Evolutionary conservation across 2,797 vertebrate genomes (phyloP).

Genomic region (Tokudaia tokunoshimensis): DNA sequence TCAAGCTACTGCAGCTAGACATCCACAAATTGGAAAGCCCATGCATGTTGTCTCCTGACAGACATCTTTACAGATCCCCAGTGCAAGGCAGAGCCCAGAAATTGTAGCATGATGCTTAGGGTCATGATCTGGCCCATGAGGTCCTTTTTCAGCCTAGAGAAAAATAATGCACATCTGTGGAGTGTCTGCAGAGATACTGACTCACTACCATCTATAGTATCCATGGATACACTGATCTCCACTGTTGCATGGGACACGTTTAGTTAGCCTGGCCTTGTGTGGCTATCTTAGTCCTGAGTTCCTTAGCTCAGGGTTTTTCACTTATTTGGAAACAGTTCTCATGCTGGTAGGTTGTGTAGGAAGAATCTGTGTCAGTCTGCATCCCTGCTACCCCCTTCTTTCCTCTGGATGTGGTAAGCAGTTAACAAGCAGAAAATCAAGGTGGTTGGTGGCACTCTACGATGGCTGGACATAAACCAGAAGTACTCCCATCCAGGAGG

Average conservation of each 20-base stretch:
- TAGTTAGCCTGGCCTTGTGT: background rate
- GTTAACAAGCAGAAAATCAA: conserved; percentile 41
- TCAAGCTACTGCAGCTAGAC: background rate
- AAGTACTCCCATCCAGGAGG: conserved; percentile 47
- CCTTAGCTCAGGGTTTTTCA: background rate
- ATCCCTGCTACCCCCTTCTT: background rate
- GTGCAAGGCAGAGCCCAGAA: background rate
- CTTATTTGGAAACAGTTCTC: conserved; percentile 22
- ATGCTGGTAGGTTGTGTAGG: background rate
- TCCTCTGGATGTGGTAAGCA: background rate
- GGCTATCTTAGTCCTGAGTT: background rate
- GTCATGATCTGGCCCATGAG: background rate
- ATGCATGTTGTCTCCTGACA: background rate
- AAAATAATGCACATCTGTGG: background rate
- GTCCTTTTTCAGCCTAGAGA: background rate
- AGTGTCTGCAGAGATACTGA: background rate
- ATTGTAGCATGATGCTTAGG: background rate
- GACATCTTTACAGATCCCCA: background rate
- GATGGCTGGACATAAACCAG: conserved; percentile 52
- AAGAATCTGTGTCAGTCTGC: background rate
- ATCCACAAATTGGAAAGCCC: background rate
- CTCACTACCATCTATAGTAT: too few relatives aligned
- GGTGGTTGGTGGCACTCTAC: background rate
- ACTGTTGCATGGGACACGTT: background rate
- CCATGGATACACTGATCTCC: background rate